These are phyloP conservation scores for Parauchenoglanis ngamensis DNA, from an alignment of 2,797 vertebrate species.

Conservation along the genomic window DNA sequence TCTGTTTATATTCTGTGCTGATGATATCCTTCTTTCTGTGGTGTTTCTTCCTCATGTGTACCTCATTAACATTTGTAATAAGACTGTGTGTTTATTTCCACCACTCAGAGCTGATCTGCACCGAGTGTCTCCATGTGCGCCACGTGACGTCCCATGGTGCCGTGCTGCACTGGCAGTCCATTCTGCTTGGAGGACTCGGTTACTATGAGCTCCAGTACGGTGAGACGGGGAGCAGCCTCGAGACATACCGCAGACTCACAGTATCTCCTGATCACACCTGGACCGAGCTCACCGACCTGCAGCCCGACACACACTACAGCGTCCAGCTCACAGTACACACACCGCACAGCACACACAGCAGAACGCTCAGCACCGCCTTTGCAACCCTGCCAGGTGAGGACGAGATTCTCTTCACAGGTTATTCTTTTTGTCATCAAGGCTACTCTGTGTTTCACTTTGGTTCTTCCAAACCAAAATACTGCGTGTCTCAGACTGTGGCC, in stretches of 20 bases:
- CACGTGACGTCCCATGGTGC: conserved; percentile 66
- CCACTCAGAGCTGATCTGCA: conserved; percentile 63
- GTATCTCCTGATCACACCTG: conserved; percentile 56
- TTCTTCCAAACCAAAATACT: background rate
- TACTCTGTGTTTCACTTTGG: no score
- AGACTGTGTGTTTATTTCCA: background rate
- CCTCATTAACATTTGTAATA: background rate
- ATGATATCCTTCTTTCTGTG: background rate
- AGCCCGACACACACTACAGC: conserved; percentile 68
- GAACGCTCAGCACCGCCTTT: conserved; percentile 64
- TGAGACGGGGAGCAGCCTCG: background rate
- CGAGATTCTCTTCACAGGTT: background rate
- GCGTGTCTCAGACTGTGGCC: background rate
- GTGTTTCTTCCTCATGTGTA: background rate
- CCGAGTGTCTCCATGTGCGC: conserved; percentile 62
- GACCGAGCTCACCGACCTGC: conserved; percentile 62
- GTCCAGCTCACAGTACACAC: conserved; percentile 64
- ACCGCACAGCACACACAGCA: conserved; percentile 52
- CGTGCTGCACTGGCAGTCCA: conserved; percentile 69
- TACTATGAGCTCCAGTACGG: conserved; percentile 65
- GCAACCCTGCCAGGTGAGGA: conserved; percentile 69
- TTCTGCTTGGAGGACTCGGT: conserved; percentile 57
- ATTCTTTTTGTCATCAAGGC: background rate
- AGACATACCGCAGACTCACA: background rate
- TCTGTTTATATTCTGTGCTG: background rate